Evolutionary conservation across 2,113 vertebrate species (phyloP), one percentile per base, ranked within the genome.

Genomic region (Tragelaphus buxtoni): DNA sequence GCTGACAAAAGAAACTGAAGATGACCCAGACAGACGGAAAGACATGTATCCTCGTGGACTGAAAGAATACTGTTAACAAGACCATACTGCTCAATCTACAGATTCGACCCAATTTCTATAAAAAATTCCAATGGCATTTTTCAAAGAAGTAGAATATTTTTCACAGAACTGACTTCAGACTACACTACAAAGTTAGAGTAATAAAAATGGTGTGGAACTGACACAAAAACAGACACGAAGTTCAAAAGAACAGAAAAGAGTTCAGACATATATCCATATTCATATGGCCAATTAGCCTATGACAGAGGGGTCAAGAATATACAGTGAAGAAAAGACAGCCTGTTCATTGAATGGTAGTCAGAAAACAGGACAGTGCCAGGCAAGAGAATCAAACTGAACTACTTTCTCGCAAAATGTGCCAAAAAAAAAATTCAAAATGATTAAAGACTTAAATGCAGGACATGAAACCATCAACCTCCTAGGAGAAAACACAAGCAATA

Each of bases 41-140:
- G 32, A 24, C 13, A 35, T 0, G 20, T 3, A 32, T 35, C 32
- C 79, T 81, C 32, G 0, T 14, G 32, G 51, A 32, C 1, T 35
- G 32, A 22, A 26, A 55, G 32, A 55, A 55, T 51, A 51, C 22
- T 35, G 79, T 26, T 55, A 55, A 81, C 35, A 81, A 24, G 79
- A 81, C 32, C 49, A 5, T 14, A 55, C 51, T 26, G n/a, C 79
- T 55, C 79, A 35, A 24, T 24, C 79, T 81, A 55, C 32, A 55
- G 79, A 55, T 35, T 1, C 32, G 26, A 55, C 49, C 20, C 51
- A 81, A 81, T 14, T 35, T n/a, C 20, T 81, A 24, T 35, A 12
- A 81, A 55, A 24, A 8, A 55, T 9, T 22, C 18, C 79, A 81
- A 26, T 5, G 17, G 32, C 51, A 55, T 81, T 81, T 81, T 81